Evolutionary conservation across 2,888 invertebrate genomes (phyloP).

Genomic region (Drosophila limbata): DNA sequence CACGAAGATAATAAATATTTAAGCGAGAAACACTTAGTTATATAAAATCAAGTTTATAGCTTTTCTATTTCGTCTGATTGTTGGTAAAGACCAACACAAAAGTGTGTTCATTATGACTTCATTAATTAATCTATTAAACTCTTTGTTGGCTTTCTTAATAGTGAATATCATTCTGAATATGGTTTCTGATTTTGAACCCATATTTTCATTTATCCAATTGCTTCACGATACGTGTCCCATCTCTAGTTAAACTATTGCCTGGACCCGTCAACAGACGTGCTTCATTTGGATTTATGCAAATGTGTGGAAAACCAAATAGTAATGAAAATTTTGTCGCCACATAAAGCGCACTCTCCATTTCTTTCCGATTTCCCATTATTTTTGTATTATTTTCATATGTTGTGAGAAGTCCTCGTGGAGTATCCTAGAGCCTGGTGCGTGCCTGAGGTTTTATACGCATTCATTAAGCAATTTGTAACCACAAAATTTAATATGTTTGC

Average conservation of each 20-base stretch:
- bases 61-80: no score
- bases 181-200: no score
- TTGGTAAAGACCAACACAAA: no score
- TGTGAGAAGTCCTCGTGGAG: background rate
- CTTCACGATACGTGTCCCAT: conserved; percentile 6
- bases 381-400: conserved; percentile 55
- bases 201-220: background rate
- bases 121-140: no score
- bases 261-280: conserved; percentile 15
- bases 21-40: background rate
- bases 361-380: background rate
- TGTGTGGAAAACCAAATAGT: conserved; percentile 31
- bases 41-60: no score
- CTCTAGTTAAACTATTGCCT: conserved; percentile 3
- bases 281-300: conserved; percentile 61
- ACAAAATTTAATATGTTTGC: conserved; percentile 76
- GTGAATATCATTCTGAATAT: no score
- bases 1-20: background rate
- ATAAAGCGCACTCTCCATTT: conserved; percentile 24
- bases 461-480: conserved; percentile 77
- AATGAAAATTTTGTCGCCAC: conserved; percentile 53
- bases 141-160: no score
- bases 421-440: conserved; percentile 17
- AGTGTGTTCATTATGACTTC: no score
- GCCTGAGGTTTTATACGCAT: conserved; percentile 54